Evolutionary conservation across 1,140 invertebrate genomes (phyloP).

Genomic region (Drosophila obscura): DNA sequence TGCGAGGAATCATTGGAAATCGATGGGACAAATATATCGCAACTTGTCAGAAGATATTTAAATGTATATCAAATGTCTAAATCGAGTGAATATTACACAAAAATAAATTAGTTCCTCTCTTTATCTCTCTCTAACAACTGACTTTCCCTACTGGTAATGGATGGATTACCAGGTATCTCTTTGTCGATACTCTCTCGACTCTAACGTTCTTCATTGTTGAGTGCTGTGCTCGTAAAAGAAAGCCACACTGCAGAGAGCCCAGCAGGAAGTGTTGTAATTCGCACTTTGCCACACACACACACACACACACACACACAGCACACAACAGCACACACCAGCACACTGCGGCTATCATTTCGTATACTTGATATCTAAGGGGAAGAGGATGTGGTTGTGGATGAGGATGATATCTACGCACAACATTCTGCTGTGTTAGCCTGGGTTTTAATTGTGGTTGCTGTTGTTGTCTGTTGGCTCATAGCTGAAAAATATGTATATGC

Average conservation of each 20-base stretch:
- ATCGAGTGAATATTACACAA: too few relatives aligned
- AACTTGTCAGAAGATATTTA: too few relatives aligned
- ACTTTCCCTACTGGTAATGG: too few relatives aligned
- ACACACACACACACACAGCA: slow-evolving; percentile 20
- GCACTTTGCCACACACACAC: slow-evolving; percentile 57
- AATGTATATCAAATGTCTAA: too few relatives aligned
- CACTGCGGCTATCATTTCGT: slow-evolving; percentile 57
- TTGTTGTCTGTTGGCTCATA: slow-evolving; percentile 36
- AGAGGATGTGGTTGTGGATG: background rate
- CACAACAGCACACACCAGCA: slow-evolving; percentile 24
- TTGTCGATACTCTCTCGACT: too few relatives aligned
- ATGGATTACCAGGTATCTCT: too few relatives aligned
- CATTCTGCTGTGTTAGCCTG: slow-evolving; percentile 50
- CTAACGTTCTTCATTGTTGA: background rate
- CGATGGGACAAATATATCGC: too few relatives aligned
- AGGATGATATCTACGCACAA: slow-evolving; percentile 44
- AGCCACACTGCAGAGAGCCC: slow-evolving; percentile 34
- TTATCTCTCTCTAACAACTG: too few relatives aligned
- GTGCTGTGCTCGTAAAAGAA: slow-evolving; percentile 39
- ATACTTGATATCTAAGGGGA: slow-evolving; percentile 55
- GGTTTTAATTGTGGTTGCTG: slow-evolving; percentile 69
- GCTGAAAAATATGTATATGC: slow-evolving; percentile 53
- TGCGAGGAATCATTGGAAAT: too few relatives aligned
- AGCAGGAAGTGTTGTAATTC: slow-evolving; percentile 74
- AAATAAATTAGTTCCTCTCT: too few relatives aligned